These are phyloP conservation scores for Nebria ingens DNA, from an alignment of 1,140 invertebrate species.

Conservation along the genomic window DNA sequence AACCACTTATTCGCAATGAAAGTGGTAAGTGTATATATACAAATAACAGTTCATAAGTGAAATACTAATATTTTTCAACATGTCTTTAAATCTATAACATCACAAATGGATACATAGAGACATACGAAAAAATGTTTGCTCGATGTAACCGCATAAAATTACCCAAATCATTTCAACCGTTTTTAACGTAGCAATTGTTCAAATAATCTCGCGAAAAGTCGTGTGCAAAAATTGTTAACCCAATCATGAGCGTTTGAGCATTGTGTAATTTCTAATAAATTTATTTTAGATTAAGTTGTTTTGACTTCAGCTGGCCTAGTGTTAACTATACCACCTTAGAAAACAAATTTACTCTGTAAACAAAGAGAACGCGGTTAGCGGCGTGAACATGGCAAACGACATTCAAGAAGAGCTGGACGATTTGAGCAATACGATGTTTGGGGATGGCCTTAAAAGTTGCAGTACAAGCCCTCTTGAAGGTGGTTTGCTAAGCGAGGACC, in stretches of 20 bases:
- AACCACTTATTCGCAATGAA: conserved; percentile 35
- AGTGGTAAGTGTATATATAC: conserved; percentile 32
- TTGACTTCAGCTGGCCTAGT: neutral
- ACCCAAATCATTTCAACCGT: conserved; percentile 4
- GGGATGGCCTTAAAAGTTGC: conserved; percentile 28
- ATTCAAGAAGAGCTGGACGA: conserved; percentile 26
- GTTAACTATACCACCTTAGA: neutral
- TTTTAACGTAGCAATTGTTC: neutral
- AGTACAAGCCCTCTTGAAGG: conserved; percentile 31
- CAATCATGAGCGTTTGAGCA: too few relatives aligned
- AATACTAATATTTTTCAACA: too few relatives aligned
- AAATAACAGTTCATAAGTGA: too few relatives aligned
- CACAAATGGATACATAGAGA: too few relatives aligned
- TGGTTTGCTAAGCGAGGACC: conserved; percentile 31
- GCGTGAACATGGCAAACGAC: conserved; percentile 21
- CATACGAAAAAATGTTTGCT: neutral
- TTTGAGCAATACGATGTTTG: conserved; percentile 26
- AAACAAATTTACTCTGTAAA: neutral
- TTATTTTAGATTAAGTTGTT: conserved; percentile 2
- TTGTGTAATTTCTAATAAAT: too few relatives aligned
- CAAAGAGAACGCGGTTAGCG: conserved; percentile 9
- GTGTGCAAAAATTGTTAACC: too few relatives aligned
- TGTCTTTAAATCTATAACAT: too few relatives aligned
- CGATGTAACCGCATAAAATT: neutral
- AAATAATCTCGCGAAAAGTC: neutral